Evolutionary conservation across 2,797 vertebrate species (phyloP).

Genomic region (Leuciscus waleckii): DNA sequence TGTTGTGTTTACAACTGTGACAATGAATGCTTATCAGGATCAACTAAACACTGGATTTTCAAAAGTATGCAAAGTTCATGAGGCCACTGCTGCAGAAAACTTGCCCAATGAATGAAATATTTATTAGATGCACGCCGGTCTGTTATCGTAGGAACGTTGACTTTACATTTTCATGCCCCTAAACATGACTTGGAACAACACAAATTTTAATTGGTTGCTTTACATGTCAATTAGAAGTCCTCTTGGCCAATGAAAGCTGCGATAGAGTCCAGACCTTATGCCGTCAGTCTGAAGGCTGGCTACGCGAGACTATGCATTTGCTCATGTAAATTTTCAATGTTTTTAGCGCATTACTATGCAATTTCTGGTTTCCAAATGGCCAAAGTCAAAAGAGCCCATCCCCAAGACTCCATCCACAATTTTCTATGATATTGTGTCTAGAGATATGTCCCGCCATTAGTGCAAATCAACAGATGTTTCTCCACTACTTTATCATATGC

Average conservation of each 20-base stretch:
- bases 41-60: background rate
- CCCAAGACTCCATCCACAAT: background rate
- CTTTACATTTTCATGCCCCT: background rate
- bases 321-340: too few relatives aligned
- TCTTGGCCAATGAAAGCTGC: background rate
- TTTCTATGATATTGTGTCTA: background rate
- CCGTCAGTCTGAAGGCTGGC: background rate
- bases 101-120: background rate
- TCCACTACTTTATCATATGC: background rate
- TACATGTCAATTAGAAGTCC: background rate
- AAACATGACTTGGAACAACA: background rate
- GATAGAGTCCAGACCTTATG: too few relatives aligned
- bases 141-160: background rate
- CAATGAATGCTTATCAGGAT: background rate
- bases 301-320: too few relatives aligned
- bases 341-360: background rate
- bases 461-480: background rate
- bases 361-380: background rate
- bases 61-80: background rate
- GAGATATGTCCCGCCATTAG: background rate
- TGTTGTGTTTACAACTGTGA: background rate
- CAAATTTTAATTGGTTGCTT: background rate
- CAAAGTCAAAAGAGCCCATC: background rate
- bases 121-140: background rate
- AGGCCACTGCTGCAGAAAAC: background rate